Base-by-base conservation (phyloP, 1,140 invertebrate species). In the Drosophila sechellia region DNA sequence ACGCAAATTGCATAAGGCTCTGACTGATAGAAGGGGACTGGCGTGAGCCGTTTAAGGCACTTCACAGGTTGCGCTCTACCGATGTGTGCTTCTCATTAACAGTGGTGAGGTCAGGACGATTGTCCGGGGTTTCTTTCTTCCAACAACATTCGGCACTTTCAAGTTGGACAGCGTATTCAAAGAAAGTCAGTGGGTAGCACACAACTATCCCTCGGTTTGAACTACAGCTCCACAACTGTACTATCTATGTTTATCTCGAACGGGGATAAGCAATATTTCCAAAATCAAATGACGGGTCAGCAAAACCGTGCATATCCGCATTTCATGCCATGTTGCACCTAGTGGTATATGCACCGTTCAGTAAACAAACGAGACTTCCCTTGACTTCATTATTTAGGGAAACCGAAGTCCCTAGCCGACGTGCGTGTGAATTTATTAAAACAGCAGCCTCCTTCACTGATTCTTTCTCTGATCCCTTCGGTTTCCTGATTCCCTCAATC, bases 381-480 rank as follows among this genome's bases (percentile, higher is more conserved):
- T 35, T 22, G 39, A 20, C 31, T 31, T n/a, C 35, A 5, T 25
- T n/a, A 31, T 31, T 13, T 39, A 11, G 13, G 2, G 5, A 13
- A 54, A 8, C n/a, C 48, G 34, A 45, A 48, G 48, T 42, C 25
- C 25, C 17, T 15, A 15, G 25, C 11, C 59, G 15, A 54, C 71
- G 81, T 86, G 81, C 81, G 73, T 85, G 81, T 85, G 77, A 85
- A 85, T 85, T 77, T 80, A 85, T 85, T 86, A 77, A 85, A 45
- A 49, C 27, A 48, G 45, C 81, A 77, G 66, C 72, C 13, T 49
- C 75, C 64, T 61, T 60, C 15, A 3, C 31, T 5, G 46, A 10
- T 39, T 52, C 17, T 31, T 35, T 12, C 25, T 8, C 6, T 42
- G 10, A 48, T 10, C 17, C 17, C 43, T 37, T 37, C 12, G 17